Evolutionary conservation across 2,797 vertebrate genomes (phyloP), one percentile per base, ranked within the genome.

Genomic region (Naso thynnoides): DNA sequence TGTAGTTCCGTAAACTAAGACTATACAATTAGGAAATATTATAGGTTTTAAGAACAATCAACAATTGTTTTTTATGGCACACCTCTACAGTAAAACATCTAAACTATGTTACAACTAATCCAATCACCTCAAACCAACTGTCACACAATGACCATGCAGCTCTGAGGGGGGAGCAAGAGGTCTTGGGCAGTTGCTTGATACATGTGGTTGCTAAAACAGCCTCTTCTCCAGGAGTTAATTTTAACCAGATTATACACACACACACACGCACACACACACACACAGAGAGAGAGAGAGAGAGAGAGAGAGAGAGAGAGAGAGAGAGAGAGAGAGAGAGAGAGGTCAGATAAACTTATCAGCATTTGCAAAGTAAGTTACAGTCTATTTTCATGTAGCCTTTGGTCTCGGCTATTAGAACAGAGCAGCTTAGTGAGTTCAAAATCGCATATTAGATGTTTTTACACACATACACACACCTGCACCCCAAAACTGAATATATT

Each of bases 331-430:
- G 14, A 70, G 49, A 64, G 26, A 9, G 44, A 58, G 27, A 71
- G 70, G 72, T 76, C 72, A 76, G 49, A 76, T 60, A 72, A 82
- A 86, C 73, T 69, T 81, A 76, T 73, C 49, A 70, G 63, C 77
- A 49, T 83, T 86, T 73, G 52, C 54, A 86, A 85, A 82, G 54
- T 65, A 76, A 83, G 70, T 79, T 79, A 79, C 49, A 54, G 72
- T 77, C 86, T 91, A 83, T 88, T 86, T 85, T 62, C 39, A 83
- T 47, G 48, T 67, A 45, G 9, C 23, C 77, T 89, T 89, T 73
- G 15, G 81, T 73, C 49, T 62, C 42, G 44, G 73, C 75, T 73
- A 70, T 81, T 83, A 77, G 61, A 78, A 82, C 65, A 82, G 73
- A 70, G 77, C 27, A 59, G 68, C 58, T 76, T 62, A 66, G 77